phyloP scores from a whole-genome alignment of 2,888 invertebrate genomes.

The Esperia sulphurella region DNA sequence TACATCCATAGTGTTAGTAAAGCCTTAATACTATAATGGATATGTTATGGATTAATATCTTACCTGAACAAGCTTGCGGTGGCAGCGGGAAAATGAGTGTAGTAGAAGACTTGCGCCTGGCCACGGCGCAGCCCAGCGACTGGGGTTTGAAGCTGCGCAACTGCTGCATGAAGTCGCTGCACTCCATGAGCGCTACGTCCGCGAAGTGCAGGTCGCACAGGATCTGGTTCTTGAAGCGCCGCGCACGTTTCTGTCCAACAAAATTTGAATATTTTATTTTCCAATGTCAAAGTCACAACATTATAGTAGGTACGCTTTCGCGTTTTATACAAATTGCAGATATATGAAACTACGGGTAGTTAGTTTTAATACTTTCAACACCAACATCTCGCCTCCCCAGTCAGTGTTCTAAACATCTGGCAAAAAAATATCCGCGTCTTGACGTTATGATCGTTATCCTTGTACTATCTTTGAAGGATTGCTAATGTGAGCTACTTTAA shows the following conservation, averaged over 20 bases:
- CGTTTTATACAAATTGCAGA: too few species aligned
- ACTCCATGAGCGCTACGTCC: slow-evolving; percentile 98
- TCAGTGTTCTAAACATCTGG: too few species aligned
- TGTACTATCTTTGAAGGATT: too few species aligned
- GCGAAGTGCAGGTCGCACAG: slow-evolving; percentile 97
- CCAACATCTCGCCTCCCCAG: too few species aligned
- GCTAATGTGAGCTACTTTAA: too few species aligned
- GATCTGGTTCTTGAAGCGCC: slow-evolving; percentile 91
- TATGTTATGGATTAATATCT: slow-evolving; percentile 11
- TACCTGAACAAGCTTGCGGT: slow-evolving; percentile 96
- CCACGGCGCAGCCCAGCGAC: slow-evolving; percentile 96
- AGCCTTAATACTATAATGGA: too few species aligned
- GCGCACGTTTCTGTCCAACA: slow-evolving; percentile 77
- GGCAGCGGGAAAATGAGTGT: slow-evolving; percentile 96
- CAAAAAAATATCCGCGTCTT: too few species aligned
- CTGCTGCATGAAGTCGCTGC: slow-evolving; percentile 98
- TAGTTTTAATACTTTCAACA: too few species aligned
- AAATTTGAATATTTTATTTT: background rate
- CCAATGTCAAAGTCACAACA: background rate
- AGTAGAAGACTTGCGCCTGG: slow-evolving; percentile 94
- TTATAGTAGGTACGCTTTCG: too few species aligned
- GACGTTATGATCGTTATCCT: too few species aligned
- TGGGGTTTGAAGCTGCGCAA: slow-evolving; percentile 97
- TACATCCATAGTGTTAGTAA: too few species aligned
- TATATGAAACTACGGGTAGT: too few species aligned